Evolutionary conservation across 1,140 invertebrate genomes (phyloP), one percentile per base, ranked within the genome.

Genomic region (Centruroides vittatus): DNA sequence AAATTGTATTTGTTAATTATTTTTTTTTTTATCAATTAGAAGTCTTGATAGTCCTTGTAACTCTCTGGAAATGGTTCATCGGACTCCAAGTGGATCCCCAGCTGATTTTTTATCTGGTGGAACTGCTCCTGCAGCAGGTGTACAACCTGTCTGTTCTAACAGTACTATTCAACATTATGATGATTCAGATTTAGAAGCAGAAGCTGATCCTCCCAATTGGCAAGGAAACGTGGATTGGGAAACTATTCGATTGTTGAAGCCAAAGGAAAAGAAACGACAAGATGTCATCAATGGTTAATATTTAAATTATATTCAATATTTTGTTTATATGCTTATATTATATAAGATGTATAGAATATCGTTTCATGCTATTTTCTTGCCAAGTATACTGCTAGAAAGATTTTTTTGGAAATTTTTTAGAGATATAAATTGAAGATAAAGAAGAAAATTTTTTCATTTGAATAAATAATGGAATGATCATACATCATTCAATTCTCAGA

Each of bases 221-320:
- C 85, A 88, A 62, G 85, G 86, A 66, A 81, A 82, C 57, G 82
- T 97, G 35, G 80, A 88, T 9, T 84, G 86, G 58, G 89, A 94
- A 54, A 79, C 85, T 50, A 75, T 93, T 7, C 75, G 80, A 13
- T 76, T 80, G 57, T 77, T 92, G 53, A 81, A 84, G 64, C 80
- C 85, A 49, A 80, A 83, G 67, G 84, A 91, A 74, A 86, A 88
- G 74, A 97, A 97, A 73, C 79, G 93, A 66, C 95, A 98, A 76
- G 93, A 98, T 78, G 89, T 97, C 70, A 92, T 98, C 61, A 97
- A 98, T 75, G 93, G 93, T 95, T 68, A 73, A 60, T 52, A 9
- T 51, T 23, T 23, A 23, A 23, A 23, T 23, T 23, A 23, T 23
- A 23, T 23, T 23, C 23, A 23, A 23, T 23, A 23, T 23, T 23